Evolutionary conservation across 35 echinoderm and acorn worm species (phyloP).

Genomic region (Diadema setosum): DNA sequence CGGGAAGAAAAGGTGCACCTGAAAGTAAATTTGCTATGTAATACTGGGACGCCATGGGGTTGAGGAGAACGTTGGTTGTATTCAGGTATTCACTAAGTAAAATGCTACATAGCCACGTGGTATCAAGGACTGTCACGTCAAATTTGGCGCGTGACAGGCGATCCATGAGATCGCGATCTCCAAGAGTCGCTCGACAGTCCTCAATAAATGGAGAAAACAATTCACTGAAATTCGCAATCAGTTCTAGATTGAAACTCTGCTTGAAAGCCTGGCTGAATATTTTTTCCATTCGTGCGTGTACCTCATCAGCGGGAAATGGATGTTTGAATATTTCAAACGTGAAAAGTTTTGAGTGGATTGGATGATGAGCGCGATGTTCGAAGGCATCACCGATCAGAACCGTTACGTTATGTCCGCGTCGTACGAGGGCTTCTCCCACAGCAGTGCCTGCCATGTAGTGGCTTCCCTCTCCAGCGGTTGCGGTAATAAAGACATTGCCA

Average conservation of each 20-base stretch:
- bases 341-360: conserved; percentile 38
- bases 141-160: conserved; percentile 3
- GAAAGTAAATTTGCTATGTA: background rate
- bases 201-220: background rate
- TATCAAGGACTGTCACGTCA: conserved; percentile 39
- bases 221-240: background rate
- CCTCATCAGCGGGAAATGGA: background rate
- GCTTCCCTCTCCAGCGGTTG: conserved; percentile 39
- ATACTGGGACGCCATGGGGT: background rate
- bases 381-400: conserved; percentile 31
- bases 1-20: background rate
- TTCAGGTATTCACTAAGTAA: background rate
- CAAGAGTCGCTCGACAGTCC: background rate
- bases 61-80: background rate
- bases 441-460: conserved; percentile 24
- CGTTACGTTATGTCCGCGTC: conserved; percentile 34
- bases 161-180: background rate
- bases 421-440: conserved; percentile 36
- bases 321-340: conserved; percentile 3
- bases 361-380: background rate
- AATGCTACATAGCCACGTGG: conserved; percentile 23
- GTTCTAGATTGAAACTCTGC: background rate
- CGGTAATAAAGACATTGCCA: background rate
- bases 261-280: background rate
- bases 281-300: background rate